Percentiles rank a stretch among this genome's conserved stretches.
Conservation (phyloP, 2,888 invertebrate species). For the Erebia epiphron region DNA sequence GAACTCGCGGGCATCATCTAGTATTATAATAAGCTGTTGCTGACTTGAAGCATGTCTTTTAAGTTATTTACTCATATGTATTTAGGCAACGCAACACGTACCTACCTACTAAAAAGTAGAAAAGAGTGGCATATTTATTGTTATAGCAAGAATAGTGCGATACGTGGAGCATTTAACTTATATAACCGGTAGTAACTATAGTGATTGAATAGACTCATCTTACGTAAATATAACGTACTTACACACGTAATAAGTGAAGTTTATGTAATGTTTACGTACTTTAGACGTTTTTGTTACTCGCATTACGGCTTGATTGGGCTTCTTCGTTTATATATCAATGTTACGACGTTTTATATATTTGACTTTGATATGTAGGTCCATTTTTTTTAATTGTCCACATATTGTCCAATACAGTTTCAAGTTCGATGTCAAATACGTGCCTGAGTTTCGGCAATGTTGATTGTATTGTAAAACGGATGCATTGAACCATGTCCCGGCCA, state of each 20-base stretch:
- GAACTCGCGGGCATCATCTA: no score
- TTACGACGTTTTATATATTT: background rate
- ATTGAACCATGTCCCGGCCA: background rate
- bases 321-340: background rate
- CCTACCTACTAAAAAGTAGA: background rate
- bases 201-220: constrained; percentile 76
- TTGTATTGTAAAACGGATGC: background rate
- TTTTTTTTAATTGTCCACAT: background rate
- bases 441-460: constrained; percentile 7
- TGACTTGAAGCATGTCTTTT: no score
- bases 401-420: background rate
- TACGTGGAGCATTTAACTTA: constrained; percentile 53
- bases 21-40: no score
- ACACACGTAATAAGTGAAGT: constrained; percentile 60
- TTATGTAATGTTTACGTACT: constrained; percentile 61
- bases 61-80: no score
- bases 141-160: constrained; percentile 29
- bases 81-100: background rate
- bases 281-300: constrained; percentile 39
- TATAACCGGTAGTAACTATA: constrained; percentile 61
- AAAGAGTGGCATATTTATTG: constrained; percentile 17
- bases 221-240: constrained; percentile 74
- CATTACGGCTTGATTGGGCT: constrained; percentile 21
- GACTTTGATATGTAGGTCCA: background rate
- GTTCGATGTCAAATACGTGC: constrained; percentile 17